phyloP scores from a whole-genome alignment of 2,113 vertebrate genomes.

The Cyanoliseus patagonus region DNA sequence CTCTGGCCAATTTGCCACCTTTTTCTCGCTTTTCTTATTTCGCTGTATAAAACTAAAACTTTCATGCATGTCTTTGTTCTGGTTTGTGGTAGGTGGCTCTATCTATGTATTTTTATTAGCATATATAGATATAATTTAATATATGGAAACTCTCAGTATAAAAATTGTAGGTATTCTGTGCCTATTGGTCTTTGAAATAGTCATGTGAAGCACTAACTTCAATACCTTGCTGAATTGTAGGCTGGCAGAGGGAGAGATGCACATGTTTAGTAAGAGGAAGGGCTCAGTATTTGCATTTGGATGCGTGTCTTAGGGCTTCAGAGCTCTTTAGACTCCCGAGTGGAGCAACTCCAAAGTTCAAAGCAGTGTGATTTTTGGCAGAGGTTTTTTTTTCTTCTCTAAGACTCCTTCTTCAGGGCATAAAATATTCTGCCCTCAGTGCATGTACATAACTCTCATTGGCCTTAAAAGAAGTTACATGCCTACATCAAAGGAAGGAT shows the following conservation, averaged over 20 bases:
- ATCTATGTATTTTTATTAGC: neutral
- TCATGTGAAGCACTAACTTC: neutral
- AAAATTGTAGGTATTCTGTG: neutral
- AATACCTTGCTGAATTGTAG: neutral
- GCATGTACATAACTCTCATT: constrained; percentile 63
- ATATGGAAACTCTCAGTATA: neutral
- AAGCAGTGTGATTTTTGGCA: constrained; percentile 55
- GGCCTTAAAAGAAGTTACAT: constrained; percentile 72
- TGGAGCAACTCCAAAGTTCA: constrained; percentile 55
- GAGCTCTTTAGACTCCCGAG: constrained; percentile 31
- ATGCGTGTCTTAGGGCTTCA: constrained; percentile 35
- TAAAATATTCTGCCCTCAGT: constrained; percentile 62
- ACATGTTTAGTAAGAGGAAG: neutral
- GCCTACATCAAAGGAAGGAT: constrained; percentile 72
- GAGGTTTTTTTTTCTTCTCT: constrained; percentile 27
- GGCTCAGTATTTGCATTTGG: constrained; percentile 55
- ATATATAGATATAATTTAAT: neutral
- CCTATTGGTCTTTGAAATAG: neutral
- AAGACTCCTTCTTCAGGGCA: constrained; percentile 55
- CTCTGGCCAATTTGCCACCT: neutral
- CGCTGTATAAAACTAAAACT: neutral
- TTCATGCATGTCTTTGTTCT: neutral
- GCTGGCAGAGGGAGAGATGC: neutral
- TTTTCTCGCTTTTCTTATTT: neutral
- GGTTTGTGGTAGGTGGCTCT: neutral